Evolutionary conservation across 1,140 invertebrate species (phyloP), one percentile per base, ranked within the genome.

Genomic region (Drosophila ambigua): DNA sequence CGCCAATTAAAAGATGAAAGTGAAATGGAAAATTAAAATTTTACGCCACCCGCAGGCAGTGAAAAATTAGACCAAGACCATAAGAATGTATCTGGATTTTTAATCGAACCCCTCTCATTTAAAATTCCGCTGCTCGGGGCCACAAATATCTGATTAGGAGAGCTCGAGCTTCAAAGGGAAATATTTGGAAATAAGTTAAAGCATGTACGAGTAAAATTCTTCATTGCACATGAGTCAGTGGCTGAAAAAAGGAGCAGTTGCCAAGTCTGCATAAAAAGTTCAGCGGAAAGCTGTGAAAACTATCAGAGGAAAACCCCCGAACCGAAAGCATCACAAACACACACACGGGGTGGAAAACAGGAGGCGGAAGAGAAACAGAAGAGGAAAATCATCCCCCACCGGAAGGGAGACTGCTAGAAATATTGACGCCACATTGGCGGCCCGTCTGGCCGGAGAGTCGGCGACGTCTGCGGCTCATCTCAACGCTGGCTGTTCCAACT

Each of bases 361-460:
- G 44, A 31, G 60, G 45, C 2, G 8, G 11, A 6, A 26, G 62
- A 43, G 31, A 49, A 16, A 31, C 28, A 31, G 28, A 20, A 20
- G 50, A 43, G 43, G 50, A 20, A 69, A 71, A 45, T 67, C 46
- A 69, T 61, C 75, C 78, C 73, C 50, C 35, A 55, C 61, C 58
- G 54, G 79, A 82, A 73, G 53, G 58, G 61, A 78, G 58, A 72
- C 41, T 15, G 69, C 76, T 65, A 46, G 71, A 76, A 76, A 77
- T 63, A 81, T 68, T 65, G 79, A 79, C 79, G 79, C 68, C 79
- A 73, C 43, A 72, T 50, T 82, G 79, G 46, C 74, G 79, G 68
- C 64, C 68, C 65, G 78, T 81, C 72, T 80, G 68, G 60, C 49
- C 53, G 54, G 64, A 60, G 58, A 64, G 64, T 72, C 58, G 65